Base-by-base conservation (phyloP, 2,113 vertebrate genomes). In the Onychostruthus taczanowskii region DNA sequence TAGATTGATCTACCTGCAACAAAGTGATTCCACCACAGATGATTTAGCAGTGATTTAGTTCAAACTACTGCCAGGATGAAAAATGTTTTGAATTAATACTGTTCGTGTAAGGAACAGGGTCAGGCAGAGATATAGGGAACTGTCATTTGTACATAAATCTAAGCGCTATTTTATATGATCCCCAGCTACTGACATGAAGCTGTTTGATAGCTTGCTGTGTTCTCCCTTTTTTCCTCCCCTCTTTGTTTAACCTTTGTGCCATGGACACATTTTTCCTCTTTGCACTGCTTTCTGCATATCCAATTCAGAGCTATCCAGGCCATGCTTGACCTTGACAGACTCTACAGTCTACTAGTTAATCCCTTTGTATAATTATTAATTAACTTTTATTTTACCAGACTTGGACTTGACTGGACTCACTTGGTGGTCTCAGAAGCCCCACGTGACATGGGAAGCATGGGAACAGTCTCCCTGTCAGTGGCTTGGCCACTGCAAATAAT, bases 61-160 rank as follows among this genome's bases (percentile, higher is more conserved):
- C 86, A 87, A 87, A 89, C 72, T 88, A 94, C 67, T 83, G 78
- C 59, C 82, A 95, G 59, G 69, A 86, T 95, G 67, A 95, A 95
- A 91, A 95, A 85, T 74, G 21, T 22, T 19, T 63, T 52, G 73
- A 62, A 94, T 91, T 95, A 93, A 85, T 88, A 59, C 28, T 75
- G n/a, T 85, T 58, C 4, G 0, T 62, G 43, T 70, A 83, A 70
- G 62, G 87, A 87, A 49, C 17, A 73, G 50, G 50, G 68, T 85
- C 67, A 80, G 33, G 33, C 46, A 90, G 44, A 87, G 41, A 90
- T 95, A 72, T 5, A 76, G 15, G 47, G 31, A 79, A 61, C 14
- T 73, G 58, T 52, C 55, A 68, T 84, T 85, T 82, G 62, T 72
- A 68, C 78, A 33, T 78, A 89, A 70, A 94, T 46, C 22, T 31